These are phyloP conservation scores for Pollenia angustigena DNA, from an alignment of 2,888 invertebrate genomes.

Conservation along the genomic window DNA sequence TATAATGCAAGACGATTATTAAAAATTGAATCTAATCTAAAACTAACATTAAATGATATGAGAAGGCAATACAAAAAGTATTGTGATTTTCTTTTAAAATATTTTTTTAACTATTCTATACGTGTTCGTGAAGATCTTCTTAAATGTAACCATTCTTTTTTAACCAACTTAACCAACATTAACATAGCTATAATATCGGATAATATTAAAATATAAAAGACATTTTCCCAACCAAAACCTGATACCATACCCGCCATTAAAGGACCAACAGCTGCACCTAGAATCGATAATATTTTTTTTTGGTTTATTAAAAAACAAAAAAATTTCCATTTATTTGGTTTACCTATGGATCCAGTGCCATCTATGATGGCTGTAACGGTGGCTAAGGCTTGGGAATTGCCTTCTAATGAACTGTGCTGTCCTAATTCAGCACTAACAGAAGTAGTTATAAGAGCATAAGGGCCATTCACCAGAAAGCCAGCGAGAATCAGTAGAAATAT, in stretches of 20 bases:
- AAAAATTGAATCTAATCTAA: conserved; percentile 24
- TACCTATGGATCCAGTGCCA: conserved; percentile 90
- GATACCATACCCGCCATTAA: conserved; percentile 93
- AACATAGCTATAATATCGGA: conserved; percentile 92
- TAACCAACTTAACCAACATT: conserved; percentile 86
- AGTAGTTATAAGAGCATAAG: conserved; percentile 98
- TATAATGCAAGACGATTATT: background rate
- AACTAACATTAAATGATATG: conserved; percentile 48
- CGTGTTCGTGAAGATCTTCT: conserved; percentile 80
- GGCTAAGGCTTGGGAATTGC: conserved; percentile 94
- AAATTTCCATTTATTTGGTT: background rate
- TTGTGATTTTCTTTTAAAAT: background rate
- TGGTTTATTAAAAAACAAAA: background rate
- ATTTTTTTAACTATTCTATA: conserved; percentile 77
- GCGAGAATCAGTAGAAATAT: conserved; percentile 89
- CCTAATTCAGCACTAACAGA: conserved; percentile 97
- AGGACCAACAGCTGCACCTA: conserved; percentile 96
- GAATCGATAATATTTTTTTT: conserved; percentile 4
- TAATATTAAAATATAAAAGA: conserved; percentile 95
- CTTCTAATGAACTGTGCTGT: conserved; percentile 92
- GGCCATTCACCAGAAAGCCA: conserved; percentile 96
- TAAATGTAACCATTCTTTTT: conserved; percentile 83
- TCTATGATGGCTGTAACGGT: conserved; percentile 99
- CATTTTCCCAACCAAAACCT: conserved; percentile 90
- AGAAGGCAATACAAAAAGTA: conserved; percentile 45